Evolutionary conservation across 2,113 vertebrate species (phyloP).

Genomic region (Oryzias javanicus): DNA sequence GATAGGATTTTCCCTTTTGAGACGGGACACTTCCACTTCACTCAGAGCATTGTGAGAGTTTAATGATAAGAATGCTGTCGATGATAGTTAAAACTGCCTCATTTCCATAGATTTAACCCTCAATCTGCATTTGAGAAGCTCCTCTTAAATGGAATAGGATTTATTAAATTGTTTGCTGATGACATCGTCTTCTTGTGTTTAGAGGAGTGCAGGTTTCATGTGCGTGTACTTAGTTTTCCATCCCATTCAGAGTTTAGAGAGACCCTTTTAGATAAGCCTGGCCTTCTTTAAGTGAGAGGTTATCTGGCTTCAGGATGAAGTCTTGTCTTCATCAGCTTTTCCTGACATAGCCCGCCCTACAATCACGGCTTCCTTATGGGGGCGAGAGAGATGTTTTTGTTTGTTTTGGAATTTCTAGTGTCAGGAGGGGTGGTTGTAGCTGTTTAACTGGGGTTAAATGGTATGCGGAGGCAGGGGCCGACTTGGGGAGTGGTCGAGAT

Average conservation of each 20-base stretch:
- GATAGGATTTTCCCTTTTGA: neutral
- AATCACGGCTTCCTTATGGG: constrained; percentile 23
- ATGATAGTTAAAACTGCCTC: constrained; percentile 20
- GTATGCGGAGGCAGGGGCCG: constrained; percentile 53
- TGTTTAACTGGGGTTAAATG: constrained; percentile 49
- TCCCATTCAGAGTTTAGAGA: constrained; percentile 5
- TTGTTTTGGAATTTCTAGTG: constrained; percentile 40
- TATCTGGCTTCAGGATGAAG: constrained; percentile 46
- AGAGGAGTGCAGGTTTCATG: constrained; percentile 24
- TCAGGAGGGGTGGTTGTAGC: constrained; percentile 37
- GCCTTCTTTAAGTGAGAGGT: constrained; percentile 41
- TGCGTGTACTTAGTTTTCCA: constrained; percentile 15
- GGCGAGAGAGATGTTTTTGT: constrained; percentile 28
- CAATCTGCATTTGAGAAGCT: constrained; percentile 5
- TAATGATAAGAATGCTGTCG: constrained; percentile 12
- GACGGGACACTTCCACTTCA: constrained; percentile 6
- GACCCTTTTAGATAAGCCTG: constrained; percentile 17
- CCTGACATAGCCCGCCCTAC: constrained; percentile 24
- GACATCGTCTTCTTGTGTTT: constrained; percentile 14
- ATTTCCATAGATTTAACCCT: constrained; percentile 12
- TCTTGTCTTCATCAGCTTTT: constrained; percentile 42
- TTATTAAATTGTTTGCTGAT: constrained; percentile 28
- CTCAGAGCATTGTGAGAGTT: constrained; percentile 6
- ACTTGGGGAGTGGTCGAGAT: constrained; percentile 23
- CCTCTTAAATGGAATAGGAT: constrained; percentile 5